Base-by-base conservation (phyloP, 2,888 invertebrate genomes). In the Beris chalybata region DNA sequence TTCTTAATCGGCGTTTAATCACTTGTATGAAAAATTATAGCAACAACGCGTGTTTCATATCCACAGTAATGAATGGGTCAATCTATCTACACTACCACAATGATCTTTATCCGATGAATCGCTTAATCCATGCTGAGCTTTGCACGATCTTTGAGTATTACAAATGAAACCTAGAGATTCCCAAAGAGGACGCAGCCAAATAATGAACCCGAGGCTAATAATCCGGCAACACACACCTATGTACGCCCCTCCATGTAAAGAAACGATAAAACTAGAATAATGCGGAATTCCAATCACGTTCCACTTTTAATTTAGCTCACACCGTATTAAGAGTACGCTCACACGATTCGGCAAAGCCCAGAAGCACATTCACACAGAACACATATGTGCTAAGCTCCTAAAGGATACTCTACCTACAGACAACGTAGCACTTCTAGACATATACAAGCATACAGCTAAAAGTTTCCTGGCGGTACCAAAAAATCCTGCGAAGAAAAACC, bases 291-390 rank as follows among this genome's bases (percentile, higher is more conserved):
- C 38, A 66, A 58, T 66, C 66, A 66, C 66, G 66, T 66, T 43
- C 31, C 52, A 13, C 66, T 66, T 66, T 66, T 66, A 66, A 66
- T 66, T 66, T 66, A 59, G 58, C 59, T 59, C 66, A 47, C 59
- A 58, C 48, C 32, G 52, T 58, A 58, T 65, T 56, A 50, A 54
- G 50, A 52, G 38, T 52, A 52, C 52, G 11, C 61, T 50, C 15
- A 38, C 9, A 22, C 22, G 22, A 22, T 22, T 22, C 22, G 22
- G 22, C 22, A 22, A 22, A 22, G 22, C 22, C 22, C 22, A 22
- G 22, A 22, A 22, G 22, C 22, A 22, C 22, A 22, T 22, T 22
- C 22, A 22, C 22, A 22, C 22, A 22, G 22, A 22, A 22, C 22
- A 38, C 38, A 38, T 38, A 38, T 38, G 38, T 38, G 38, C 5